These are phyloP conservation scores for Ellobium chinense DNA, from an alignment of 2,888 invertebrate genomes.

Conservation along the genomic window DNA sequence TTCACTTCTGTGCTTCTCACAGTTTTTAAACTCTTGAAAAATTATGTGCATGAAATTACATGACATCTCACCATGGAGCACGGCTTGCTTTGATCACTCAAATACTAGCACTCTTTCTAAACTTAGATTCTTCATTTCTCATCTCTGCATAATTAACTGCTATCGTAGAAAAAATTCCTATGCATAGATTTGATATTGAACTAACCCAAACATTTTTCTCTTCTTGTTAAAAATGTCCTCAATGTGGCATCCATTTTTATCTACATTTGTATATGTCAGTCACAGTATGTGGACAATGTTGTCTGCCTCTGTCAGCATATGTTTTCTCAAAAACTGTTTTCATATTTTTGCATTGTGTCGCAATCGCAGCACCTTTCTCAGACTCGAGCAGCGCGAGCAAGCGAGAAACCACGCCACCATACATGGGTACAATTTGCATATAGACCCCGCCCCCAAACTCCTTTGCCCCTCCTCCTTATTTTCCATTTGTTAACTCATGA, in stretches of 20 bases:
- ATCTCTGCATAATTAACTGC: background rate
- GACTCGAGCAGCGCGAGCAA: conserved; percentile 35
- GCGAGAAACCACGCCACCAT: conserved; percentile 29
- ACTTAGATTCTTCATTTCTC: background rate
- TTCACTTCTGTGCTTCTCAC: no score
- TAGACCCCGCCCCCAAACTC: background rate
- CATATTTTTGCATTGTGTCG: conserved; percentile 5
- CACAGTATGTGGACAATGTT: no score
- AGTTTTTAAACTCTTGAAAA: no score
- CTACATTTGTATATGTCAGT: background rate
- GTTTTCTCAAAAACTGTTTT: no score
- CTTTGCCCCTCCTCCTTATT: background rate
- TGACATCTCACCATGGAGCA: background rate
- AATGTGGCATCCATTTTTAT: background rate
- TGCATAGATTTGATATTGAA: background rate
- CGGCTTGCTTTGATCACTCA: conserved; percentile 24
- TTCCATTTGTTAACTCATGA: no score
- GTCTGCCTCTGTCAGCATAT: no score
- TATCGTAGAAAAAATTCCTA: background rate
- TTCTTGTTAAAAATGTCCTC: no score
- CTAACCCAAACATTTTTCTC: background rate
- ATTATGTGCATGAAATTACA: conserved; percentile 9
- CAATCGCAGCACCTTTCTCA: conserved; percentile 21
- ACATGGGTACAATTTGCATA: conserved; percentile 39
- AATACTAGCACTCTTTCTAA: background rate